Conservation (phyloP, 1,140 invertebrate species). For the Formica selysi region DNA sequence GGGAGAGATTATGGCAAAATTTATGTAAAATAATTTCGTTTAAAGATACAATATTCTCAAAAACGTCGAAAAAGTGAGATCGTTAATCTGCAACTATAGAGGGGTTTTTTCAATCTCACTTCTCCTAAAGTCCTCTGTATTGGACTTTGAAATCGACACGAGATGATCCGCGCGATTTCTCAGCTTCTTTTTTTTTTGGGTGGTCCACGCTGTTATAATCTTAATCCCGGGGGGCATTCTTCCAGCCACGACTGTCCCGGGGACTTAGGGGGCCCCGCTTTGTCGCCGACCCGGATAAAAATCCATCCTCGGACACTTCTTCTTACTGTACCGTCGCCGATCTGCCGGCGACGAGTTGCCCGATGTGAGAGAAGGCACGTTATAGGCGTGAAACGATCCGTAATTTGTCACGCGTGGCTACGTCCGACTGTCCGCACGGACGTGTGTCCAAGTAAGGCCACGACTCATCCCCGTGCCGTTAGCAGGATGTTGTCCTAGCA, state of each 20-base stretch:
- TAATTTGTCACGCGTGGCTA: slow-evolving; percentile 78
- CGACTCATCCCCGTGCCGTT: slow-evolving; percentile 53
- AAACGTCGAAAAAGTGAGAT: neutral
- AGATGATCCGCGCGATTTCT: slow-evolving; percentile 77
- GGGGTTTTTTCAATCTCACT: neutral
- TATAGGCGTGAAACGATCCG: slow-evolving; percentile 81
- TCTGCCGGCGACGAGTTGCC: slow-evolving; percentile 38
- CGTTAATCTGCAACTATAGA: no score
- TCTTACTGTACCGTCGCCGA: slow-evolving; percentile 67
- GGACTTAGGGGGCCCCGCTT: slow-evolving; percentile 73
- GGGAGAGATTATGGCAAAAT: neutral
- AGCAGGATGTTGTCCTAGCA: slow-evolving; percentile 50
- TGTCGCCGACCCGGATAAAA: slow-evolving; percentile 67
- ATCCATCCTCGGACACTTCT: slow-evolving; percentile 70
- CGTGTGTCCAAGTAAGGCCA: slow-evolving; percentile 56
- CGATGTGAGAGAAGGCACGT: slow-evolving; percentile 73
- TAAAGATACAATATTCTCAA: neutral
- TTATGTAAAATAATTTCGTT: neutral
- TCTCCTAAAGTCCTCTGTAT: neutral
- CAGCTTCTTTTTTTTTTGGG: slow-evolving; percentile 73
- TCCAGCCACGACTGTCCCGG: slow-evolving; percentile 79
- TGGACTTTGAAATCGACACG: slow-evolving; percentile 25
- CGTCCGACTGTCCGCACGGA: slow-evolving; percentile 48
- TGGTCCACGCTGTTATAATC: slow-evolving; percentile 77
- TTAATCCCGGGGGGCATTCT: slow-evolving; percentile 83